Conservation (phyloP, 1,140 invertebrate species). For the Himalopsyche phryganea region DNA sequence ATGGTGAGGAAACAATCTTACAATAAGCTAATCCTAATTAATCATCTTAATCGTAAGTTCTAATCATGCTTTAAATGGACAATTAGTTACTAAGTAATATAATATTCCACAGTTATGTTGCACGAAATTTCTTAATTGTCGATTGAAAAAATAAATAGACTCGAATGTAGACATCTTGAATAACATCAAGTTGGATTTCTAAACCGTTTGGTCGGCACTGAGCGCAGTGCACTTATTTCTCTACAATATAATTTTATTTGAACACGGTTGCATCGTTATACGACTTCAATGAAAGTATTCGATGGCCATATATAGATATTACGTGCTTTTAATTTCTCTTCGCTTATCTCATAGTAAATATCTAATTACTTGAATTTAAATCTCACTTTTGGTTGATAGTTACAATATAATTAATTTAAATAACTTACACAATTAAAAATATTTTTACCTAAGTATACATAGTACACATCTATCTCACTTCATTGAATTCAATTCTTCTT, state of each 20-base stretch:
- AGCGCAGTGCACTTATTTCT: not conserved
- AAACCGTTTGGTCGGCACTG: conserved; percentile 5
- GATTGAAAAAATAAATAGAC: no score
- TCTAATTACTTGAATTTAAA: conserved; percentile 23
- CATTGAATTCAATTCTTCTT: conserved; percentile 33
- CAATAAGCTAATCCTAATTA: no score
- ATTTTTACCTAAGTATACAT: conserved; percentile 13
- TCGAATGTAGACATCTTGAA: no score
- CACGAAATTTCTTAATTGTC: no score
- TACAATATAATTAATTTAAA: conserved; percentile 6
- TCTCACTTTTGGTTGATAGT: conserved; percentile 25
- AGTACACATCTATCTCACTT: conserved; percentile 34
- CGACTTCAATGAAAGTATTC: conserved; percentile 20
- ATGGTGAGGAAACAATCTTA: no score
- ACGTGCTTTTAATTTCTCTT: conserved; percentile 12
- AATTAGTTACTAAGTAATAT: no score
- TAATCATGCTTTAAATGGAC: no score
- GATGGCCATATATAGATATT: conserved; percentile 24
- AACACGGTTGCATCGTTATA: conserved; percentile 13
- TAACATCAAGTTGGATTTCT: no score
- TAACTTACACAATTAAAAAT: conserved; percentile 3
- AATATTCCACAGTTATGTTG: no score
- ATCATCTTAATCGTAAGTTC: no score
- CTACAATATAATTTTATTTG: conserved; percentile 17
- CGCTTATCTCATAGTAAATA: conserved; percentile 12